Evolutionary conservation across 2,113 vertebrate species (phyloP).

Genomic region (Podarcis muralis): DNA sequence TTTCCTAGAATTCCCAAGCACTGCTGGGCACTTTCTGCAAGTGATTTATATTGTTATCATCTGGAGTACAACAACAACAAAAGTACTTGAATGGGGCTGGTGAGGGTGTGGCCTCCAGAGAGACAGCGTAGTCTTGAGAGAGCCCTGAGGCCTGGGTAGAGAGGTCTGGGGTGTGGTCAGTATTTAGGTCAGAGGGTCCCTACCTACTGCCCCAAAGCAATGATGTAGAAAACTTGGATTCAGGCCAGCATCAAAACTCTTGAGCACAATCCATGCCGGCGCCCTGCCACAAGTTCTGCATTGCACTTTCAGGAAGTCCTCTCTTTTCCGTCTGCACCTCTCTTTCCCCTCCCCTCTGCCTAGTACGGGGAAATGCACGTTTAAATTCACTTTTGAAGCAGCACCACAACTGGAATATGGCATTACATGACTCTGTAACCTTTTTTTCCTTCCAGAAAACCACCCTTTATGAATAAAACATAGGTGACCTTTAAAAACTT

Average conservation of each 20-base stretch:
- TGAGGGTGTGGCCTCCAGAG: no score
- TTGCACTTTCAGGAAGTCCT: not conserved
- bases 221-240: not conserved
- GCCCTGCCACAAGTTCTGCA: not conserved
- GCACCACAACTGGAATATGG: conserved; percentile 81
- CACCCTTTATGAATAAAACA: conserved; percentile 90
- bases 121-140: no score
- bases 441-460: conserved; percentile 84
- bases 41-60: no score
- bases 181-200: not conserved
- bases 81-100: no score
- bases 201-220: not conserved
- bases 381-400: conserved; percentile 72
- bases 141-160: not conserved
- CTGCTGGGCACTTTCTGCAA: no score
- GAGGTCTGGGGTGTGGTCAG: not conserved
- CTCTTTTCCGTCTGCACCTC: not conserved
- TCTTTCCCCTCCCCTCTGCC: conserved; percentile 22
- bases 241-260: no score
- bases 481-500: conserved; percentile 87
- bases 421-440: conserved; percentile 86
- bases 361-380: conserved; percentile 46
- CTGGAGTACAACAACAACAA: no score
- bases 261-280: no score
- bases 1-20: no score